phyloP scores from a whole-genome alignment of 92 coral and sea anemone genomes.

The Heteractis magnifica region DNA sequence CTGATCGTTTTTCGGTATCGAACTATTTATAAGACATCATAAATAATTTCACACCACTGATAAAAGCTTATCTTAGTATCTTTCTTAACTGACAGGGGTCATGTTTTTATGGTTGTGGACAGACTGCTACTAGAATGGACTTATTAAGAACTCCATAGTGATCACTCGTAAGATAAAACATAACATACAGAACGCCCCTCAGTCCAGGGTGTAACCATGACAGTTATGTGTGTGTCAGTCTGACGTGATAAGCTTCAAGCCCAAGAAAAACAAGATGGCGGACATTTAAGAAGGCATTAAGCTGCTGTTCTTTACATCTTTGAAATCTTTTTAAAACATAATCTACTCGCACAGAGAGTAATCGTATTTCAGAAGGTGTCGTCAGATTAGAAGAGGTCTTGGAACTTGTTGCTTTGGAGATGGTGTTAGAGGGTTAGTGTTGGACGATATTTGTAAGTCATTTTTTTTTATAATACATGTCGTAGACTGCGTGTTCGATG shows the following conservation, averaged over 20 bases:
- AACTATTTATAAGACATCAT: not conserved
- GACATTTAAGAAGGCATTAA: not conserved
- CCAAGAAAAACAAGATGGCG: not conserved
- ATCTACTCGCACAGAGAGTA: not conserved
- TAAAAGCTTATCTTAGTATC: constrained; percentile 2
- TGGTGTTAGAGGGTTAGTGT: not conserved
- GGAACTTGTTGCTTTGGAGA: not conserved
- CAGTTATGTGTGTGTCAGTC: too few species aligned
- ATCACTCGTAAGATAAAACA: constrained; percentile 1
- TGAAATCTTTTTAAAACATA: not conserved
- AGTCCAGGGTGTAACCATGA: too few species aligned
- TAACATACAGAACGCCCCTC: too few species aligned
- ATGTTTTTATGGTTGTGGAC: not conserved
- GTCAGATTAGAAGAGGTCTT: not conserved
- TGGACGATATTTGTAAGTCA: too few species aligned
- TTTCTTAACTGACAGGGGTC: not conserved
- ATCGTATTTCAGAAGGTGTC: not conserved
- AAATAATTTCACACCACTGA: not conserved
- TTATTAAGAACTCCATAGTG: constrained; percentile 4
- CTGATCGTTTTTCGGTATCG: not conserved
- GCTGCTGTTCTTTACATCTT: not conserved
- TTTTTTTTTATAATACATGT: too few species aligned
- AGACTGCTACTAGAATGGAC: not conserved
- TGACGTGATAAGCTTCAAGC: not conserved
- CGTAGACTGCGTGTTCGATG: too few species aligned